Evolutionary conservation across 2,888 invertebrate species (phyloP), one percentile per base, ranked within the genome.

Genomic region (Lycophotia porphyrea): DNA sequence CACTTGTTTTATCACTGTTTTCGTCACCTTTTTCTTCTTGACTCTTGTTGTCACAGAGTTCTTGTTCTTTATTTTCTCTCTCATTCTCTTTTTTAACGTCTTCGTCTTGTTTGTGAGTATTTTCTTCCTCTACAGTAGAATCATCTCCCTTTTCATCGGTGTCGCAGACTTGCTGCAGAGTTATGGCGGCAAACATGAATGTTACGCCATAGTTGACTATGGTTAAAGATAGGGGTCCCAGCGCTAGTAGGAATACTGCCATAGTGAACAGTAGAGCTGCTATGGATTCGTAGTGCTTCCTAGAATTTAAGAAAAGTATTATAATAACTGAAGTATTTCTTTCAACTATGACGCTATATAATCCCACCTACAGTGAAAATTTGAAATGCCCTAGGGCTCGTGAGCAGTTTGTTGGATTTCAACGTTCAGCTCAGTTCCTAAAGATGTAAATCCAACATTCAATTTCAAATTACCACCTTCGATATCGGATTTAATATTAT

Each of bases 161-260:
- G 80, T 95, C 91, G 89, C 95, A 93, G 24, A 97, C 69, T 88
- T 98, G 97, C 88, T 97, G 97, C 13, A 97, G 36, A 8, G 97
- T 96, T 42, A 97, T 95, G 7, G 97, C 80, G 7, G 94, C 91
- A 87, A 97, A 97, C 83, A 97, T 95, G 11, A 95, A 91, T 27
- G 97, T 94, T 63, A 98, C 93, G 44, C 97, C 94, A 88, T 97
- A 97, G 88, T 97, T 97, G 13, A 98, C 94, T 27, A 97, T 94
- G 84, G 97, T 97, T 11, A 98, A 89, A 0, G 97, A 97, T 67
- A 97, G 94, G 34, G 97, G 97, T 5, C 97, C 97, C 81, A 97
- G 96, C 11, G 97, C 94, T 78, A 98, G 91, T 68, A 97, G 95
- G 39, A 97, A 90, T 13, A 97, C 93, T 27, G 97, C 97, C 87